phyloP scores from a whole-genome alignment of 2,113 vertebrate species.

The Chrysemys picta region DNA sequence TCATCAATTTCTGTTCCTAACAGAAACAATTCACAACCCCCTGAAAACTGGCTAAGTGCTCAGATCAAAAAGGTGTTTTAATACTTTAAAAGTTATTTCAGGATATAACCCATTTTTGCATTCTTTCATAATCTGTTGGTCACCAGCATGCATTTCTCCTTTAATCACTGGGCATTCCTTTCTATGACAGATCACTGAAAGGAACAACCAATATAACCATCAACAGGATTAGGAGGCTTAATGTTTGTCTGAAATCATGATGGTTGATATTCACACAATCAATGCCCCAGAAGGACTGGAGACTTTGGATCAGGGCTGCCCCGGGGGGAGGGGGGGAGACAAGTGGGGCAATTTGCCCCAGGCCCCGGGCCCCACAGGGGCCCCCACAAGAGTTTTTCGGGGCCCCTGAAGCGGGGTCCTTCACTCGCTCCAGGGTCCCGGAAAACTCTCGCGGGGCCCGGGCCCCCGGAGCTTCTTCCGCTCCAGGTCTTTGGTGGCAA shows the following conservation, averaged over 20 bases:
- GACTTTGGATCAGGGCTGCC: not conserved
- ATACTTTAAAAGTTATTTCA: not conserved
- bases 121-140: conserved; percentile 2
- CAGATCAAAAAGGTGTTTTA: not conserved
- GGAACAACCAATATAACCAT: not conserved
- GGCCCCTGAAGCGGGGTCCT: too few relatives aligned
- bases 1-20: not conserved
- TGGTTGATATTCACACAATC: not conserved
- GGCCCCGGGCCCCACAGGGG: too few relatives aligned
- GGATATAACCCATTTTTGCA: not conserved
- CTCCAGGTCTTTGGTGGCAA: too few relatives aligned
- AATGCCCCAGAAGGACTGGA: not conserved
- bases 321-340: too few relatives aligned
- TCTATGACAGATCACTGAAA: conserved; percentile 35
- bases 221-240: conserved; percentile 4
- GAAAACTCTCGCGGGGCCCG: too few relatives aligned
- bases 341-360: too few relatives aligned
- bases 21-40: not conserved
- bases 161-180: conserved; percentile 34
- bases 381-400: too few relatives aligned
- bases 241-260: conserved; percentile 23
- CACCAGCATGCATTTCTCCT: not conserved
- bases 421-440: too few relatives aligned
- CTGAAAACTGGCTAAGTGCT: not conserved
- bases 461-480: too few relatives aligned